These are phyloP conservation scores for Protonemura montana DNA, from an alignment of 2,888 invertebrate species.

Conservation along the genomic window DNA sequence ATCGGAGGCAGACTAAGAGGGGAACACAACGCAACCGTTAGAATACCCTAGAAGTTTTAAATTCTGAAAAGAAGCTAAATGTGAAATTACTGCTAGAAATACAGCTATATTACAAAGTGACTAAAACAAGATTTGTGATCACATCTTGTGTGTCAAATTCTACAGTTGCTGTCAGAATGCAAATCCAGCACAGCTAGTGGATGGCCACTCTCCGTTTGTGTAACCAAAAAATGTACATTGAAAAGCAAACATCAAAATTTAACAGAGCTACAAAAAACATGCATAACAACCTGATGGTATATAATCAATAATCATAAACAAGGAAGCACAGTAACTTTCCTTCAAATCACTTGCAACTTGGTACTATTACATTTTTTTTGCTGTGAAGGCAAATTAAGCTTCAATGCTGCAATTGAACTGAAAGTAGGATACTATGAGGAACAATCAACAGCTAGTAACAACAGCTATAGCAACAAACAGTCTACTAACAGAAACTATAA, in stretches of 20 bases:
- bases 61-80: not conserved
- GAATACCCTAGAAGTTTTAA: not conserved
- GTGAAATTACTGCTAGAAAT: not conserved
- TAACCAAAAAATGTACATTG: not conserved
- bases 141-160: not conserved
- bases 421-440: not conserved
- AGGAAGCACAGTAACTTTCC: not conserved
- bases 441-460: not conserved
- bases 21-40: slow-evolving; percentile 2
- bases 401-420: not conserved
- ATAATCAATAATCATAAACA: not conserved
- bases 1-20: slow-evolving; percentile 2
- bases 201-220: not conserved
- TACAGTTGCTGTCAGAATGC: not conserved
- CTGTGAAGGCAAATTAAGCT: too few species aligned
- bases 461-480: not conserved
- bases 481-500: slow-evolving; percentile 1
- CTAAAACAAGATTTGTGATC: not conserved
- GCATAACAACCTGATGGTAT: not conserved
- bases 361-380: too few species aligned
- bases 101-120: not conserved
- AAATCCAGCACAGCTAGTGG: not conserved
- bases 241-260: not conserved
- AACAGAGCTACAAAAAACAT: not conserved
- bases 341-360: not conserved